Percentiles rank a stretch among this genome's conserved stretches.
Conservation (phyloP, 2,888 invertebrate genomes). For the Coleophora flavipennella region DNA sequence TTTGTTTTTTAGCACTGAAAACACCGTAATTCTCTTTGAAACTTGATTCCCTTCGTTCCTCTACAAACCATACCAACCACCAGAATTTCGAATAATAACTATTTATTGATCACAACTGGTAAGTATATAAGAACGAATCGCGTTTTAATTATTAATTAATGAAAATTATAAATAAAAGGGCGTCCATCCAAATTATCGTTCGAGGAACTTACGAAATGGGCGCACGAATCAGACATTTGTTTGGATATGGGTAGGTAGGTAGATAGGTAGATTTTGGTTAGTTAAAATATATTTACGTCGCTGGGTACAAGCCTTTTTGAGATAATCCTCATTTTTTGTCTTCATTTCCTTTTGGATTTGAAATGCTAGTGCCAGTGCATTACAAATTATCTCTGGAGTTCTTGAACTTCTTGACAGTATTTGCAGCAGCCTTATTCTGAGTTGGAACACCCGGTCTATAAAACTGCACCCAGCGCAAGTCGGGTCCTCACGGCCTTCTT, state of each 20-base stretch:
- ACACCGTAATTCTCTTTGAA: slow-evolving; percentile 58
- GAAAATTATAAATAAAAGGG: slow-evolving; percentile 27
- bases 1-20: slow-evolving; percentile 43
- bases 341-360: too few relatives aligned
- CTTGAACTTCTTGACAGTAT: too few relatives aligned
- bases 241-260: slow-evolving; percentile 37
- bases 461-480: too few relatives aligned
- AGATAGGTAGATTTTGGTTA: slow-evolving; percentile 23
- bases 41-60: slow-evolving; percentile 67
- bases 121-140: slow-evolving; percentile 7
- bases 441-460: too few relatives aligned
- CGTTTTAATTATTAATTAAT: too few relatives aligned
- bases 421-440: too few relatives aligned
- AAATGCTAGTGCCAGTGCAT: too few relatives aligned
- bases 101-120: slow-evolving; percentile 15
- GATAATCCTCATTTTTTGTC: too few relatives aligned
- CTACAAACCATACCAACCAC: slow-evolving; percentile 43
- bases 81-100: slow-evolving; percentile 25
- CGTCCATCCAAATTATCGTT: slow-evolving; percentile 59
- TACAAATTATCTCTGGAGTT: too few relatives aligned
- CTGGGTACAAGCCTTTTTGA: too few relatives aligned
- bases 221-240: slow-evolving; percentile 72
- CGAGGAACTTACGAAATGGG: slow-evolving; percentile 71
- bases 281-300: too few relatives aligned
- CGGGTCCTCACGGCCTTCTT: too few relatives aligned